These are phyloP conservation scores for Cliona cf. orientalis DNA, from an alignment of 37 sponge, comb jelly and placozoan genomes.

Conservation along the genomic window DNA sequence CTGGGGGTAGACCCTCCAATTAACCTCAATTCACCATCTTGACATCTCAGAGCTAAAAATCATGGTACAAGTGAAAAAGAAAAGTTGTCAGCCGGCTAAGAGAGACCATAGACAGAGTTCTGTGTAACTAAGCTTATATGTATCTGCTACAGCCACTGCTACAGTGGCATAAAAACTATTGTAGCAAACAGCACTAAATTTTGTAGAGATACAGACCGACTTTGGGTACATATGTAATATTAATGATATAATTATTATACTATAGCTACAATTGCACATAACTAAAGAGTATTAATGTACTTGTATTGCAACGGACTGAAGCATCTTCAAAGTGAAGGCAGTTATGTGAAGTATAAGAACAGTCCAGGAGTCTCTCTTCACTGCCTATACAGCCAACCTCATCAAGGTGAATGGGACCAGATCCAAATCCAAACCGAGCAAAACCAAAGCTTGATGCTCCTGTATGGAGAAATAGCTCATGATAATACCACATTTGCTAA, in stretches of 20 bases:
- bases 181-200: too few relatives aligned
- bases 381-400: neutral
- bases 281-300: neutral
- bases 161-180: too few relatives aligned
- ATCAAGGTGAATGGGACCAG: conserved; percentile 5
- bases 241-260: neutral
- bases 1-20: neutral
- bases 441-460: neutral
- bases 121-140: neutral
- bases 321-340: neutral
- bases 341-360: too few relatives aligned
- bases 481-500: neutral
- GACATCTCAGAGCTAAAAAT: too few relatives aligned
- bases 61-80: too few relatives aligned
- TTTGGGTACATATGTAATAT: neutral
- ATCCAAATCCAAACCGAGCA: conserved; percentile 7
- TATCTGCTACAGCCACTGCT: too few relatives aligned
- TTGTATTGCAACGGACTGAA: neutral
- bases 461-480: neutral
- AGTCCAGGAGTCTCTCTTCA: neutral
- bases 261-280: neutral
- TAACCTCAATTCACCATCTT: neutral
- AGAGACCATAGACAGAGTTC: neutral
- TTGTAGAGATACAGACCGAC: too few relatives aligned
- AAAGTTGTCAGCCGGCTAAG: too few relatives aligned